Conservation (phyloP, 2,113 vertebrate species). For the zebrafish (Danio rerio) region GRCz12tu NC_133188.1:5943501-5944000, state of each 20-base stretch:
- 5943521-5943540: no score
- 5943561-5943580: no score
- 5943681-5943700: no score
- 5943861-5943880: conserved; percentile 23
- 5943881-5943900: not conserved
- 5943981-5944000: conserved; percentile 32
- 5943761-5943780: not conserved
- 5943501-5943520: no score
- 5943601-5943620: no score
- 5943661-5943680: no score
- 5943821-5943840: conserved; percentile 1
- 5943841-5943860: not conserved
- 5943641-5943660: no score
- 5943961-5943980: conserved; percentile 36
- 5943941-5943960: conserved; percentile 18
- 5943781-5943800: not conserved
- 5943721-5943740: not conserved
- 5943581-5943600: no score
- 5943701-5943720: not conserved
- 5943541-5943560: no score
- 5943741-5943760: not conserved
- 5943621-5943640: no score
- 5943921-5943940: conserved; percentile 42
- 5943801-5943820: not conserved
- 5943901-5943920: conserved; percentile 34